Evolutionary conservation across 1,140 invertebrate species (phyloP).

Genomic region (Melitaea cinxia): DNA sequence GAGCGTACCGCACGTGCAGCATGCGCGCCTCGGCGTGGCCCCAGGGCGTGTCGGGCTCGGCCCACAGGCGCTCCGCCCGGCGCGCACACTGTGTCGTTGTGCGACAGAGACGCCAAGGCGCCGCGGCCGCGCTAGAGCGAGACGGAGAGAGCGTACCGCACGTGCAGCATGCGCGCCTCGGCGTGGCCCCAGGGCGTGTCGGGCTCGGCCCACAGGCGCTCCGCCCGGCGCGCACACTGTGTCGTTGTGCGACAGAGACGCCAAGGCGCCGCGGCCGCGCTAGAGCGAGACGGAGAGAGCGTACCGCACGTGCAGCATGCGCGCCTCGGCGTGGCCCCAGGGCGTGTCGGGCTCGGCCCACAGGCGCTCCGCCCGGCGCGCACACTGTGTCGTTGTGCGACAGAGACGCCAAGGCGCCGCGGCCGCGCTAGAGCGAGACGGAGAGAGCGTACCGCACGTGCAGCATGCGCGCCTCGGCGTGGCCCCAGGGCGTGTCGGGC

Average conservation of each 20-base stretch:
- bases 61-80: too few species aligned
- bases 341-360: conserved; percentile 86
- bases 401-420: background rate
- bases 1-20: too few species aligned
- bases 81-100: too few species aligned
- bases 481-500: conserved; percentile 82
- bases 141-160: too few species aligned
- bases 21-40: too few species aligned
- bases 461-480: conserved; percentile 87
- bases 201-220: conserved; percentile 90
- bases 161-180: conserved; percentile 85
- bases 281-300: too few species aligned
- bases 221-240: conserved; percentile 88
- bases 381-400: background rate
- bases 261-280: background rate
- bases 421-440: background rate
- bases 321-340: conserved; percentile 85
- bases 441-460: conserved; percentile 63
- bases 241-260: background rate
- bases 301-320: conserved; percentile 83
- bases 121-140: too few species aligned
- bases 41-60: too few species aligned
- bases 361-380: conserved; percentile 90
- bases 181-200: conserved; percentile 83
- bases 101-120: too few species aligned